Base-by-base conservation (phyloP, 2,113 vertebrate species). In the Stegastes partitus region DNA sequence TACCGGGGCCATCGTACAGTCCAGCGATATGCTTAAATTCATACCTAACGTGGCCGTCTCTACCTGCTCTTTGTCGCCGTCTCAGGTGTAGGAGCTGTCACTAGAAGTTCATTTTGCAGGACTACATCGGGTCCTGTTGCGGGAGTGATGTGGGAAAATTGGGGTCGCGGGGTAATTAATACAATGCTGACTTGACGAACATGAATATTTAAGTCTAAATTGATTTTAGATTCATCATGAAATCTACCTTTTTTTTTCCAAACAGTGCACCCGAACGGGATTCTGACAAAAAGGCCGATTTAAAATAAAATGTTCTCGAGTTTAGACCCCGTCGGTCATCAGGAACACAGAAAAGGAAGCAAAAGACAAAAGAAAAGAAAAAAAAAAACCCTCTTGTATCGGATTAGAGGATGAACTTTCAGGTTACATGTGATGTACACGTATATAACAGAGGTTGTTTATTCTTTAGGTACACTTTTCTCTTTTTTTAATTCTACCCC, bases 161-260 rank as follows among this genome's bases (percentile, higher is more conserved):
- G 34, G 22, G 12, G 37, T 34, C 15, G 72, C 25, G 8, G 50
- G 47, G 92, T 96, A 95, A 96, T 96, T 97, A 95, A 96, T 96
- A 95, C 95, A 93, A 94, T 93, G 93, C 93, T 92, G 94, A 79
- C 58, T 95, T 87, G 93, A 95, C 93, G 95, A 92, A 94, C 94
- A 95, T 96, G 94, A 96, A 95, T 95, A 96, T 96, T 95, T 96
- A 95, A 96, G 93, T 93, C 92, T 93, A 93, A 95, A 96, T 96
- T 96, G 95, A 97, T 97, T 96, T 96, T 92, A 94, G 93, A 95
- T 96, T 96, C 92, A 95, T 96, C 94, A 95, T 94, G 94, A 95
- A 95, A 95, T 95, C 94, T 94, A 94, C n/a, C n/a, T n/a, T n/a
- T 95, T 94, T 93, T 95, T 94, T 92, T 94, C 93, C 93, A 91